Conservation (phyloP, 2,888 invertebrate genomes). For the Byasa hedistus region DNA sequence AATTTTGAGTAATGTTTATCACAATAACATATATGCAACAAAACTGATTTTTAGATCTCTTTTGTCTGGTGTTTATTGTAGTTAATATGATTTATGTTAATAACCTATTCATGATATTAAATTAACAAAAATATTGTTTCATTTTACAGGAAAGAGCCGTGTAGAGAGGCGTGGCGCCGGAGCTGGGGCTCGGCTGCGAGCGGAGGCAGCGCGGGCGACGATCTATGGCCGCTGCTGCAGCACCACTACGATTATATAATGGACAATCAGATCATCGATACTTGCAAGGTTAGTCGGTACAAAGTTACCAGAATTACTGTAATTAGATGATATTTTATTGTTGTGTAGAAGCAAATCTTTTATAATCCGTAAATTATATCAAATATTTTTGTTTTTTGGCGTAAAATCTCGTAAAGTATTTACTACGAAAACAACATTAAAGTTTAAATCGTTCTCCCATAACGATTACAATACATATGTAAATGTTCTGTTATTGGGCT, state of each 20-base stretch:
- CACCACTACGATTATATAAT: conserved; percentile 96
- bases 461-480: no score
- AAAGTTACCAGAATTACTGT: no score
- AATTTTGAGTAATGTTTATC: no score
- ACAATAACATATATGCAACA: not conserved
- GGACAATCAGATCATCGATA: conserved; percentile 95
- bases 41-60: not conserved
- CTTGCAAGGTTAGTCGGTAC: conserved; percentile 80
- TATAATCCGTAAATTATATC: no score
- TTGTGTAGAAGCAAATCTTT: no score
- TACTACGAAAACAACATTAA: no score
- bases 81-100: not conserved
- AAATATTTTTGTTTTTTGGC: no score
- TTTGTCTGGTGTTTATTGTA: not conserved
- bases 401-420: no score
- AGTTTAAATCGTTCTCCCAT: no score
- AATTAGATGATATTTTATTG: no score
- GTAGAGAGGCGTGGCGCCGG: conserved; percentile 85
- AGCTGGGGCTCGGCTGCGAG: conserved; percentile 89
- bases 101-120: not conserved
- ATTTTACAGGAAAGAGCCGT: conserved; percentile 82
- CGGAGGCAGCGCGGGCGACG: conserved; percentile 86
- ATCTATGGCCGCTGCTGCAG: conserved; percentile 94
- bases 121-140: not conserved
- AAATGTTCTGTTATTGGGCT: no score